Evolutionary conservation across 2,888 invertebrate species (phyloP).

Genomic region (Dryobotodes eremita): DNA sequence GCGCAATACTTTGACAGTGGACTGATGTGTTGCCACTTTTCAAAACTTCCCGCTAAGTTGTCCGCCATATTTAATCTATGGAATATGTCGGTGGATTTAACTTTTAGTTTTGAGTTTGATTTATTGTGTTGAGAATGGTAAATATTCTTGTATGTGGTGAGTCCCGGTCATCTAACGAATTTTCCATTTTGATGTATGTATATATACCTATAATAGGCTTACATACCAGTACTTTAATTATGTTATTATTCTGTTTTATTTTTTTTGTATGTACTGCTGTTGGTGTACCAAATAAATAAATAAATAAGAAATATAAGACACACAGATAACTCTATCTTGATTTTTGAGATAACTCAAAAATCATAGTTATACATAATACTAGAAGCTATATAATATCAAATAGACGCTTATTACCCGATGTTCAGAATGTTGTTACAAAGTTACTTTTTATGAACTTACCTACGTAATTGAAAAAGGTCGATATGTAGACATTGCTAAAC

Average conservation of each 20-base stretch:
- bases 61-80: constrained; percentile 60
- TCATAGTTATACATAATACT: too few species aligned
- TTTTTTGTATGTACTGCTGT: too few species aligned
- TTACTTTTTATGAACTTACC: background rate
- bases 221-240: too few species aligned
- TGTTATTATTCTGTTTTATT: too few species aligned
- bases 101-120: constrained; percentile 26
- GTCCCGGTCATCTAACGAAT: too few species aligned
- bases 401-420: background rate
- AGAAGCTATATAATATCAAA: background rate
- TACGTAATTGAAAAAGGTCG: constrained; percentile 29
- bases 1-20: constrained; percentile 67
- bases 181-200: too few species aligned
- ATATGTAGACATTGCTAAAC: constrained; percentile 39
- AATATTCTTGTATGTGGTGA: too few species aligned
- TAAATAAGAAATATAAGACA: too few species aligned
- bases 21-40: constrained; percentile 73
- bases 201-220: too few species aligned
- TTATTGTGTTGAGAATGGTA: background rate
- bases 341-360: too few species aligned
- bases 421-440: background rate
- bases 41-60: constrained; percentile 61
- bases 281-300: too few species aligned
- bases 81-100: constrained; percentile 43
- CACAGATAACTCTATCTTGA: too few species aligned